Conservation (phyloP, 2,113 vertebrate species). For the Paralichthys olivaceus region DNA sequence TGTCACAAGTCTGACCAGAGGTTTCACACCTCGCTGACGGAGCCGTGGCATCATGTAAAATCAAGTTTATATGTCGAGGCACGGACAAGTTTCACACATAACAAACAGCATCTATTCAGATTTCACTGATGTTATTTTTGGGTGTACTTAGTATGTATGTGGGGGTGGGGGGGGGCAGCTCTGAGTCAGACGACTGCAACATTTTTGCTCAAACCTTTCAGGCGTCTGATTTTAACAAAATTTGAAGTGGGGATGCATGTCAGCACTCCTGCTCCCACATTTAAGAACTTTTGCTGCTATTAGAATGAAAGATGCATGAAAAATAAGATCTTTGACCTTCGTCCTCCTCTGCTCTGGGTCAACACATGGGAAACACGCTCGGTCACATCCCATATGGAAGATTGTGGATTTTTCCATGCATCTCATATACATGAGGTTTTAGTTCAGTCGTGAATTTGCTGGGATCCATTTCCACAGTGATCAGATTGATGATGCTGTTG, state of each 20-base stretch:
- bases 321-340: background rate
- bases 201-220: constrained; percentile 3
- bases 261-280: background rate
- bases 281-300: background rate
- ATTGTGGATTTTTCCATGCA: too few species aligned
- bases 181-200: constrained; percentile 1
- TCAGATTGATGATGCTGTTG: too few species aligned
- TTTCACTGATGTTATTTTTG: constrained; percentile 63
- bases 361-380: background rate
- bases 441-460: too few species aligned
- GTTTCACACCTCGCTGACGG: constrained; percentile 8
- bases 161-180: constrained; percentile 29
- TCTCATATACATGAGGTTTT: too few species aligned
- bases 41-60: background rate
- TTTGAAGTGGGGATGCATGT: background rate
- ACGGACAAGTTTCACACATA: constrained; percentile 13
- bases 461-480: too few species aligned
- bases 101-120: constrained; percentile 31
- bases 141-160: constrained; percentile 44
- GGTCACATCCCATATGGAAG: too few species aligned
- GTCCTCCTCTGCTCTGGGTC: background rate
- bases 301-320: background rate
- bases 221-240: constrained; percentile 17
- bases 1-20: constrained; percentile 11
- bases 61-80: constrained; percentile 35